Percentiles rank a stretch among this genome's conserved stretches.
Conservation (phyloP, 2,888 invertebrate species). For the Melinopterus prodromus region DNA sequence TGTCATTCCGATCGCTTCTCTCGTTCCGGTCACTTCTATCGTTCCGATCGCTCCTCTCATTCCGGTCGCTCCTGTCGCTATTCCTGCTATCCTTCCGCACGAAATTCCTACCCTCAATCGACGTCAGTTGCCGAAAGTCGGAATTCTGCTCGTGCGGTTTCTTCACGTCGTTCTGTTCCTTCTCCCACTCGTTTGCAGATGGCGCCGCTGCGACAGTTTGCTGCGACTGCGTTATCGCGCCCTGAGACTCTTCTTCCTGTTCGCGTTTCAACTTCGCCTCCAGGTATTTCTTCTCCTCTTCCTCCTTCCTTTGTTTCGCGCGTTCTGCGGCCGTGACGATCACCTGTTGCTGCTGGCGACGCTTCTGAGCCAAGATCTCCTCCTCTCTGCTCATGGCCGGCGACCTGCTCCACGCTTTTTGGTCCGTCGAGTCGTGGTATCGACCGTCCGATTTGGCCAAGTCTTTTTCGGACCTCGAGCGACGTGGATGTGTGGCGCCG, state of each 20-base stretch:
- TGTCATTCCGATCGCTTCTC: slow-evolving; percentile 51
- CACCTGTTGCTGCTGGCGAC: slow-evolving; percentile 74
- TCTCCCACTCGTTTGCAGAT: slow-evolving; percentile 66
- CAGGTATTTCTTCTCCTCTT: slow-evolving; percentile 83
- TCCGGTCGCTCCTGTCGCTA: neutral
- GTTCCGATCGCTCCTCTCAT: slow-evolving; percentile 40
- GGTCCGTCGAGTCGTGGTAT: neutral
- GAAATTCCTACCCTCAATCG: slow-evolving; percentile 58
- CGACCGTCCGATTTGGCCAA: slow-evolving; percentile 41
- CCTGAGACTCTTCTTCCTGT: slow-evolving; percentile 61
- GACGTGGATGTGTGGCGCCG: slow-evolving; percentile 12
- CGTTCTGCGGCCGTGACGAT: slow-evolving; percentile 83
- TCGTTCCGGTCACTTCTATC: slow-evolving; percentile 49
- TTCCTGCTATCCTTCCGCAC: slow-evolving; percentile 54
- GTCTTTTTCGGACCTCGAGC: slow-evolving; percentile 21
- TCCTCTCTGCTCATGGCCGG: slow-evolving; percentile 58
- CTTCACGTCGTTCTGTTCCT: slow-evolving; percentile 51
- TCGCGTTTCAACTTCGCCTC: slow-evolving; percentile 71
- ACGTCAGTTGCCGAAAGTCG: slow-evolving; percentile 57
- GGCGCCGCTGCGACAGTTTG: slow-evolving; percentile 60
- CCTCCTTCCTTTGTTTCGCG: slow-evolving; percentile 85
- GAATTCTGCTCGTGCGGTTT: slow-evolving; percentile 36
- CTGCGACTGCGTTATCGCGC: slow-evolving; percentile 59
- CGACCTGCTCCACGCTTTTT: slow-evolving; percentile 32
- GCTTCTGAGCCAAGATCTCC: slow-evolving; percentile 76